phyloP scores from a whole-genome alignment of 2,888 invertebrate species.

The Abrostola tripartita region DNA sequence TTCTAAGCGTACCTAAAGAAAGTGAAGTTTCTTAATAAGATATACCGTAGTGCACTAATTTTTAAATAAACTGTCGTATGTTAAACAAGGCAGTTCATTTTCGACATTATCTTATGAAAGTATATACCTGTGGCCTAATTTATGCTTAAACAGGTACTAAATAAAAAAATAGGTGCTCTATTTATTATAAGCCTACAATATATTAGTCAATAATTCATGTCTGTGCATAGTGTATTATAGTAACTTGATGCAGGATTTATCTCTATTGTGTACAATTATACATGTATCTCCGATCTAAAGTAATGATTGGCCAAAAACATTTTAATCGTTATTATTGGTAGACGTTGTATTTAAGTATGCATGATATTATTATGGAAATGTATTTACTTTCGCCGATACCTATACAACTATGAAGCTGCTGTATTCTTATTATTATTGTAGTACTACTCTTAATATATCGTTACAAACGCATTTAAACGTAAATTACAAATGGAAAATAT shows the following conservation, averaged over 20 bases:
- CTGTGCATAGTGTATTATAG: slow-evolving; percentile 3
- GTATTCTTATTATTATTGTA: slow-evolving; percentile 14
- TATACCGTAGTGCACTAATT: too few species aligned
- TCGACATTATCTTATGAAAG: slow-evolving; percentile 26
- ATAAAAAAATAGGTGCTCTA: slow-evolving; percentile 12
- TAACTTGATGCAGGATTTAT: slow-evolving; percentile 19
- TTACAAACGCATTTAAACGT: slow-evolving; percentile 6
- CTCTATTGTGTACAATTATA: slow-evolving; percentile 7
- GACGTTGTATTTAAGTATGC: neutral
- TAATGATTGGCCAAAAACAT: slow-evolving; percentile 16
- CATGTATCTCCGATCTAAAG: slow-evolving; percentile 9
- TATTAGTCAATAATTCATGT: slow-evolving; percentile 17
- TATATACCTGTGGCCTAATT: slow-evolving; percentile 17
- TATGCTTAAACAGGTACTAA: slow-evolving; percentile 44
- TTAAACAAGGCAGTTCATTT: slow-evolving; percentile 9
- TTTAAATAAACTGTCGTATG: too few species aligned
- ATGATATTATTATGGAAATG: slow-evolving; percentile 19
- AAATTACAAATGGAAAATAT: neutral
- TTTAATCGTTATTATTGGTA: neutral
- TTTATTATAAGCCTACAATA: slow-evolving; percentile 22
- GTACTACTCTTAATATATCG: neutral
- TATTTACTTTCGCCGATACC: neutral
- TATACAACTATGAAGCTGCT: neutral
- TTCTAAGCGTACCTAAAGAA: too few species aligned
- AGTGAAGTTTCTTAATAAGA: too few species aligned